A percentile compares a stretch with the other conserved stretches of the same genome.
phyloP scores from a whole-genome alignment of 2,888 invertebrate genomes.

The Aradus depressus region DNA sequence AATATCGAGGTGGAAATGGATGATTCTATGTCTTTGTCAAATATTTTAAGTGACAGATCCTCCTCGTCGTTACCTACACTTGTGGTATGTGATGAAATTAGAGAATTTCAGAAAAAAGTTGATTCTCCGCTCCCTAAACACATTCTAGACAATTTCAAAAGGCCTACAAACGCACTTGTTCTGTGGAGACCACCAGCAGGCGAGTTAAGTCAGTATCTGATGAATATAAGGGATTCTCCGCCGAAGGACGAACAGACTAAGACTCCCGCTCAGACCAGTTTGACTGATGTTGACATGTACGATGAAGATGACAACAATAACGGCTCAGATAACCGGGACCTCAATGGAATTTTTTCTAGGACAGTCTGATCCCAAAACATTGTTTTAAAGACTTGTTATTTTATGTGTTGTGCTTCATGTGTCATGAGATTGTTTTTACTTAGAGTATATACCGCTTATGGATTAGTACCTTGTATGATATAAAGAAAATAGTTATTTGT shows the following conservation, averaged over 20 bases:
- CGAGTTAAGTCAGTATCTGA: constrained; percentile 20
- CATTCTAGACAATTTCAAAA: constrained; percentile 35
- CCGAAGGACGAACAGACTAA: neutral
- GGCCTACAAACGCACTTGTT: constrained; percentile 67
- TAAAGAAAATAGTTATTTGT: too few species aligned
- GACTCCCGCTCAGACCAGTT: neutral
- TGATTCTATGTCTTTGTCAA: constrained; percentile 7
- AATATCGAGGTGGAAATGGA: constrained; percentile 11
- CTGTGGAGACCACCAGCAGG: constrained; percentile 61
- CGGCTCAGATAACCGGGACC: constrained; percentile 7
- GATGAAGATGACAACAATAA: constrained; percentile 19
- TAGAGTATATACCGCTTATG: too few species aligned
- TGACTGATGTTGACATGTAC: constrained; percentile 8
- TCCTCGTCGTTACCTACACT: constrained; percentile 15
- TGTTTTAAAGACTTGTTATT: constrained; percentile 3
- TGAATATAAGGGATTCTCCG: constrained; percentile 1
- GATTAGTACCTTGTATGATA: too few species aligned
- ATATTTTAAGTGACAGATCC: neutral
- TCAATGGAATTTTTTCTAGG: constrained; percentile 10
- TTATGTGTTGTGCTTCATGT: too few species aligned
- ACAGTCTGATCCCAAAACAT: constrained; percentile 2
- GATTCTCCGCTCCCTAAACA: constrained; percentile 11
- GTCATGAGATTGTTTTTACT: too few species aligned
- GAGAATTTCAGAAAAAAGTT: constrained; percentile 19
- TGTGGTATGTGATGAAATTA: constrained; percentile 23